Evolutionary conservation across 2,888 invertebrate genomes (phyloP), one percentile per base, ranked within the genome.

Genomic region (Leptopilina myrica): DNA sequence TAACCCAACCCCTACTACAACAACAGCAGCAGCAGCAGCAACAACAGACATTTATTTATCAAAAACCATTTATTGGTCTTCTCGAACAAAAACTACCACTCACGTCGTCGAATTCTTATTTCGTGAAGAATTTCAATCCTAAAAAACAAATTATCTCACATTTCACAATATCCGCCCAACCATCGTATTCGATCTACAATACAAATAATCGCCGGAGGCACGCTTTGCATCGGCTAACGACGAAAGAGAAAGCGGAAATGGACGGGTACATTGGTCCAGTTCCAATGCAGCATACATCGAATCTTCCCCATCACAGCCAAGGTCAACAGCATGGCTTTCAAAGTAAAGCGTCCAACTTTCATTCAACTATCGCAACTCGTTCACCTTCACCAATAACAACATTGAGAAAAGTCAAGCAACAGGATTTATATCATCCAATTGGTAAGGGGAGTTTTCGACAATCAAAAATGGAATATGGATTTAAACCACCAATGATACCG

Each of bases 401-500:
- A 40, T 82, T 86, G 5, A 86, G 89, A 8, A 92, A 92, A 85
- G 88, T 92, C 0, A 92, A 93, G 0, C 93, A 93, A 26, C 91
- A 93, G 46, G 93, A 93, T 76, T 88, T 93, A 43, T 92, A 93
- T 77, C 92, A 93, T 66, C 89, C 85, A 77, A 90, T 91, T 2
- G 88, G 92, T n/a, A 93, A 93, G 33, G 93, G 92, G 78, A 92
- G 94, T 33, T 95, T 95, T 20, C 93, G 94, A 79, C 94, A 94
- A 82, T 92, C 96, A 0, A 94, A 95, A 86, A 94, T 97, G 87
- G 97, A 97, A 84, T 97, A 97, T 85, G 95, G 96, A 0, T 97
- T 97, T 85, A 96, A 95, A 86, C 97, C 97, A 0, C 97, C 97
- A 0, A 90, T 97, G 85, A 94, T 96, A 81, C 97, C 97, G 0